phyloP scores from a whole-genome alignment of 2,888 invertebrate genomes.

The Euzophera pinguis region DNA sequence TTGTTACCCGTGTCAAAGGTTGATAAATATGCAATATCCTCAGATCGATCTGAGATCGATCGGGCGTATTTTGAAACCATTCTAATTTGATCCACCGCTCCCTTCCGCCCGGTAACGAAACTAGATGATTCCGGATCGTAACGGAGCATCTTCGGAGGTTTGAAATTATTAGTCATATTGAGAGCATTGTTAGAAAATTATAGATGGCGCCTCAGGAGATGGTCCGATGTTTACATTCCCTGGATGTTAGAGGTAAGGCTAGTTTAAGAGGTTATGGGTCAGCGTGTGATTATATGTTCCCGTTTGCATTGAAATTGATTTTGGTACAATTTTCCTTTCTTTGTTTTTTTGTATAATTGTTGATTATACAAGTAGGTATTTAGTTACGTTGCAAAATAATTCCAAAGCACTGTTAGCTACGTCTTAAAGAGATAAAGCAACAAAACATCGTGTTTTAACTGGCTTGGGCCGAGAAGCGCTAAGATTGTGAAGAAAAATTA shows the following conservation, averaged over 20 bases:
- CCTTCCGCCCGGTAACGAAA: slow-evolving; percentile 13
- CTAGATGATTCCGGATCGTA: slow-evolving; percentile 15
- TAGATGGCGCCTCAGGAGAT: slow-evolving; percentile 77
- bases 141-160: slow-evolving; percentile 28
- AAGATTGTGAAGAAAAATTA: no score
- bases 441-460: no score
- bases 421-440: no score
- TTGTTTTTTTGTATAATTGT: slow-evolving; percentile 12
- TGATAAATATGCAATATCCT: slow-evolving; percentile 79
- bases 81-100: slow-evolving; percentile 26
- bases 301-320: slow-evolving; percentile 65
- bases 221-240: slow-evolving; percentile 75
- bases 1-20: slow-evolving; percentile 78
- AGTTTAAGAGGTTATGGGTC: slow-evolving; percentile 71
- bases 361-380: background rate
- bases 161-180: slow-evolving; percentile 48
- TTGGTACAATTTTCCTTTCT: slow-evolving; percentile 28
- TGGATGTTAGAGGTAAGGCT: slow-evolving; percentile 61
- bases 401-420: no score
- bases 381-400: no score
- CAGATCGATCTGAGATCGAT: slow-evolving; percentile 70
- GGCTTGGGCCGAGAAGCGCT: no score
- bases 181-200: slow-evolving; percentile 74
- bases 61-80: slow-evolving; percentile 55
- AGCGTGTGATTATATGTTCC: slow-evolving; percentile 64